These are phyloP conservation scores for Macrotis lagotis DNA, from an alignment of 2,113 vertebrate genomes.

Conservation along the genomic window DNA sequence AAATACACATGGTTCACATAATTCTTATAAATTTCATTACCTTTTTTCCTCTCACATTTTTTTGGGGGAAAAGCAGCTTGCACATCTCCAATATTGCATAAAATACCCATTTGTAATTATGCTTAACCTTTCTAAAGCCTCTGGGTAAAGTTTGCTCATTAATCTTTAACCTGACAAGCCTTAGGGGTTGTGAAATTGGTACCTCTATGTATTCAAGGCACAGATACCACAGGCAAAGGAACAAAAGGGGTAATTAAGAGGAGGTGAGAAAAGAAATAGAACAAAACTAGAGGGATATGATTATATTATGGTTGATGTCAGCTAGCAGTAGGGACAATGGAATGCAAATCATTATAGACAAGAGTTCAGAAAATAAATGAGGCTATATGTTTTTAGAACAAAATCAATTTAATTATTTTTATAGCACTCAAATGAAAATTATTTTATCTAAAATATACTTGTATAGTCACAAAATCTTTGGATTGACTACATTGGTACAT, in stretches of 20 bases:
- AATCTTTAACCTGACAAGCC: slow-evolving; percentile 88
- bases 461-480: not conserved
- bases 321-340: slow-evolving; percentile 70
- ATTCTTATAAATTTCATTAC: slow-evolving; percentile 81
- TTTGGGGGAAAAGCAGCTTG: slow-evolving; percentile 73
- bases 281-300: slow-evolving; percentile 79
- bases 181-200: slow-evolving; percentile 80
- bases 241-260: slow-evolving; percentile 84
- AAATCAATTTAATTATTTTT: slow-evolving; percentile 67
- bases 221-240: slow-evolving; percentile 74
- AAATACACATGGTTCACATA: slow-evolving; percentile 75
- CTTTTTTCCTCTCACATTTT: slow-evolving; percentile 65
- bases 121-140: slow-evolving; percentile 88
- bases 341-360: slow-evolving; percentile 74
- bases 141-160: slow-evolving; percentile 86
- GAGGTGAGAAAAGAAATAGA: slow-evolving; percentile 77
- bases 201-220: slow-evolving; percentile 79
- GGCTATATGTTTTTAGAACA: slow-evolving; percentile 65
- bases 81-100: slow-evolving; percentile 82
- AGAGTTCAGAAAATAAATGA: slow-evolving; percentile 68
- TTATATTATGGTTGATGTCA: slow-evolving; percentile 78
- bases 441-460: slow-evolving; percentile 53
- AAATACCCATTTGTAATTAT: slow-evolving; percentile 88
- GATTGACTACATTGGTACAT: not conserved
- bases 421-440: slow-evolving; percentile 50